These are phyloP conservation scores for Melipona bicolor DNA, from an alignment of 2,888 invertebrate species.

Conservation along the genomic window DNA sequence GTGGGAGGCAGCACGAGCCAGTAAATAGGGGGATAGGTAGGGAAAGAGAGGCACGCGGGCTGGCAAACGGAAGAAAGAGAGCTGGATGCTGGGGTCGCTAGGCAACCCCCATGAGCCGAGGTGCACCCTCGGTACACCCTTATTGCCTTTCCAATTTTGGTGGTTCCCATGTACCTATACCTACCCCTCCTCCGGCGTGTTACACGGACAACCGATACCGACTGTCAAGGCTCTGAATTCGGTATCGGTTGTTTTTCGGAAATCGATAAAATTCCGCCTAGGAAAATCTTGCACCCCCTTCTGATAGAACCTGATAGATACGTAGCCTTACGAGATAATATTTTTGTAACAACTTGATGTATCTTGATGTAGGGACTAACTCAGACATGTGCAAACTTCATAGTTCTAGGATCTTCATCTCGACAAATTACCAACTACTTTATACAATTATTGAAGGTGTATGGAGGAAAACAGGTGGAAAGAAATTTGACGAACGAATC, in stretches of 20 bases:
- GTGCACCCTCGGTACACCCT: constrained; percentile 72
- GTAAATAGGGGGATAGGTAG: constrained; percentile 66
- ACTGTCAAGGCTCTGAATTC: constrained; percentile 67
- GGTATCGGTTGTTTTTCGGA: constrained; percentile 47
- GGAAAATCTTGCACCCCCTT: constrained; percentile 2
- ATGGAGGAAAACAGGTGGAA: no score
- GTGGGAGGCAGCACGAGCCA: constrained; percentile 59
- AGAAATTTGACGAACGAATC: background rate
- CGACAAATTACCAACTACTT: background rate
- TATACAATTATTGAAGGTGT: background rate
- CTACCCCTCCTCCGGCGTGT: background rate
- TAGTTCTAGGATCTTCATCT: background rate
- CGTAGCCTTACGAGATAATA: background rate
- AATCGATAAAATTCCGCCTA: constrained; percentile 67
- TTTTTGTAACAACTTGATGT: background rate
- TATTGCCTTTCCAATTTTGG: constrained; percentile 82
- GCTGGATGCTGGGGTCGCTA: constrained; percentile 77
- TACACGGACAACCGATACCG: constrained; percentile 61
- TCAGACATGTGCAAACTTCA: background rate
- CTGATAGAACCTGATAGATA: background rate
- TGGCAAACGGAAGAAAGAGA: constrained; percentile 60
- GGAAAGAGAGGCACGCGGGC: constrained; percentile 53
- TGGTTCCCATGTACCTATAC: constrained; percentile 70
- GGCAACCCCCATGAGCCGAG: constrained; percentile 79
- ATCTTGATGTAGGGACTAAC: no score